These are phyloP conservation scores for Eidolon helvum DNA, from an alignment of 2,113 vertebrate genomes.

Conservation along the genomic window DNA sequence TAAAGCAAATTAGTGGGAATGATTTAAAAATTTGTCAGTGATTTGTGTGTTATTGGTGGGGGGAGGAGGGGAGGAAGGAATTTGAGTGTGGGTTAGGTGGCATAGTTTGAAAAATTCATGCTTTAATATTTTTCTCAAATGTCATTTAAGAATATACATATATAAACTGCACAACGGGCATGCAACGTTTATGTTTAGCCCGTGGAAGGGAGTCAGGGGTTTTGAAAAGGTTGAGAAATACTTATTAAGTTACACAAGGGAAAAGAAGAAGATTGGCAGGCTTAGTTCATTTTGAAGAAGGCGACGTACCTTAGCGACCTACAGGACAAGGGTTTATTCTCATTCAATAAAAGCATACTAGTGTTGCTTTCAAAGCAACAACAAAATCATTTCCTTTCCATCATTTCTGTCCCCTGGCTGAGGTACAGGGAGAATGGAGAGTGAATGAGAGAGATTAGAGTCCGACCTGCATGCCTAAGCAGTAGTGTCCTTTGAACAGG, in stretches of 20 bases:
- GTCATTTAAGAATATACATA: neutral
- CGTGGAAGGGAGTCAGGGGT: neutral
- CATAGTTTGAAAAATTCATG: neutral
- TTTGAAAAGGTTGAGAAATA: neutral
- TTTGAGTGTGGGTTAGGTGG: neutral
- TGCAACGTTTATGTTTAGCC: neutral
- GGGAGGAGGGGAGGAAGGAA: neutral
- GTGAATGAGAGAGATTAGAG: conserved; percentile 42
- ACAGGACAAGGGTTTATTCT: conserved; percentile 14
- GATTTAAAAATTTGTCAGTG: neutral
- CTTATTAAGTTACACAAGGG: neutral
- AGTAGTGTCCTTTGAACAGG: conserved; percentile 35
- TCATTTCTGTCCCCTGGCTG: conserved; percentile 26
- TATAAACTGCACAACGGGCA: neutral
- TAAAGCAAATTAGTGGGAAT: neutral
- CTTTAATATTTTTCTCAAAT: neutral
- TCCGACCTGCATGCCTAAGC: conserved; percentile 43
- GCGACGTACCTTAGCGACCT: neutral
- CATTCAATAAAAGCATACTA: conserved; percentile 13
- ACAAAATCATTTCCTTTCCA: conserved; percentile 29
- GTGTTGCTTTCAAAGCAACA: conserved; percentile 29
- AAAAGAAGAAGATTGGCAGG: neutral
- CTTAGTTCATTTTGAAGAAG: neutral
- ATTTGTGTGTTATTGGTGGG: neutral
- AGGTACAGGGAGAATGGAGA: neutral